These are phyloP conservation scores for Sinopyrophorus schimmeli DNA, from an alignment of 2,888 invertebrate genomes.

Conservation along the genomic window DNA sequence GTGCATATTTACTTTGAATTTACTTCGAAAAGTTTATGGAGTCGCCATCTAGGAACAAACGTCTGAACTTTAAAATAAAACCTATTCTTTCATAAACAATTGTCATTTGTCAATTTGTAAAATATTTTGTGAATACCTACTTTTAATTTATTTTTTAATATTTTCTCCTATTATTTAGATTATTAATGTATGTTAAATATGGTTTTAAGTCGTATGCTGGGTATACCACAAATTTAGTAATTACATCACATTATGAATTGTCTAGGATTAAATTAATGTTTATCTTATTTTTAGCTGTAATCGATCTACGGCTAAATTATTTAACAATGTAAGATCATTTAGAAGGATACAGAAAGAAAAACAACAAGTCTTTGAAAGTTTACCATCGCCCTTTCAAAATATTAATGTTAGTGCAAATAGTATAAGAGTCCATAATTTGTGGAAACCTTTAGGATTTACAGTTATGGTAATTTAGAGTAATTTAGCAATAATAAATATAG, in stretches of 20 bases:
- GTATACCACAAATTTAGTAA: slow-evolving; percentile 43
- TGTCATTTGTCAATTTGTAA: too few species aligned
- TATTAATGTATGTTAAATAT: slow-evolving; percentile 33
- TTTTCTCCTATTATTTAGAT: not conserved
- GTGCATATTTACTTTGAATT: too few species aligned
- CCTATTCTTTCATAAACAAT: too few species aligned
- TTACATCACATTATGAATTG: slow-evolving; percentile 11
- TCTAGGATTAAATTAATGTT: slow-evolving; percentile 13
- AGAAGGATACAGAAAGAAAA: slow-evolving; percentile 35
- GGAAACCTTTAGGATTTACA: slow-evolving; percentile 68
- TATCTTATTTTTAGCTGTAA: slow-evolving; percentile 19
- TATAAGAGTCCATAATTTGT: slow-evolving; percentile 56
- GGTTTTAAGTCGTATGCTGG: slow-evolving; percentile 47
- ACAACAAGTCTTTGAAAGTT: slow-evolving; percentile 41
- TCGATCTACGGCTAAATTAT: slow-evolving; percentile 25
- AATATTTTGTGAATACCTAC: too few species aligned
- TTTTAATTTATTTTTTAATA: not conserved
- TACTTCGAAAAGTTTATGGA: too few species aligned
- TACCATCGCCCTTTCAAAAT: slow-evolving; percentile 55
- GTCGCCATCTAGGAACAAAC: too few species aligned
- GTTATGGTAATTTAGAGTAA: slow-evolving; percentile 58
- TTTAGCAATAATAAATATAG: not conserved
- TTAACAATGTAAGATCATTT: slow-evolving; percentile 34
- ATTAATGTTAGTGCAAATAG: slow-evolving; percentile 56
- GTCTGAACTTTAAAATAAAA: too few species aligned